Evolutionary conservation across 2,888 invertebrate species (phyloP).

Genomic region (Oscheius sp.): DNA sequence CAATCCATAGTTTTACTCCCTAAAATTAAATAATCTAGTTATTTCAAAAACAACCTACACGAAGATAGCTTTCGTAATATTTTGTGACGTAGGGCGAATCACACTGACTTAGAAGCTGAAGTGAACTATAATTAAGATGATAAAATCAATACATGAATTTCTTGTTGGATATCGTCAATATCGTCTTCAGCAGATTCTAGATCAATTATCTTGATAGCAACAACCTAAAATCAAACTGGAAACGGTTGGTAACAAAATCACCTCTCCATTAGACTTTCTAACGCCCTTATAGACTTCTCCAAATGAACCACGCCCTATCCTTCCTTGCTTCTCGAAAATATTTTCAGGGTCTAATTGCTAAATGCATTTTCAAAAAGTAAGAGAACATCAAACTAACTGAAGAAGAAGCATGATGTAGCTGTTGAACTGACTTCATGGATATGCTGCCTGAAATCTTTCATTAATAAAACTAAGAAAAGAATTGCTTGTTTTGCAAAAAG

Average conservation of each 20-base stretch:
- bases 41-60: slow-evolving; percentile 76
- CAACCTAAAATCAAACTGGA: slow-evolving; percentile 87
- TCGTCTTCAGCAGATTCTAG: slow-evolving; percentile 99
- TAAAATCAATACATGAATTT: slow-evolving; percentile 72
- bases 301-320: slow-evolving; percentile 70
- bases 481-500: too few species aligned
- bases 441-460: too few species aligned
- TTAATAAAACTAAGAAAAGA: too few species aligned
- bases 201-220: slow-evolving; percentile 98
- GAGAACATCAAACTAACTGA: too few species aligned
- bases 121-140: background rate
- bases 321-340: slow-evolving; percentile 92
- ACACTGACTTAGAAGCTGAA: slow-evolving; percentile 84
- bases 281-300: slow-evolving; percentile 88
- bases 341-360: slow-evolving; percentile 84
- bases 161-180: slow-evolving; percentile 99
- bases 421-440: too few species aligned
- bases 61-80: slow-evolving; percentile 98
- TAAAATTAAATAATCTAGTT: slow-evolving; percentile 71
- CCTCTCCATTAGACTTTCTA: slow-evolving; percentile 83
- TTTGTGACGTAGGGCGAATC: slow-evolving; percentile 98
- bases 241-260: slow-evolving; percentile 8
- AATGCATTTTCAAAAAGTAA: slow-evolving; percentile 31
- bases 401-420: too few species aligned
- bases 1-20: slow-evolving; percentile 99